Percentiles rank a stretch among this genome's conserved stretches.
These are phyloP conservation scores for Leptinotarsa peninsularis DNA, from an alignment of 2,888 invertebrate genomes.

Conservation along the genomic window DNA sequence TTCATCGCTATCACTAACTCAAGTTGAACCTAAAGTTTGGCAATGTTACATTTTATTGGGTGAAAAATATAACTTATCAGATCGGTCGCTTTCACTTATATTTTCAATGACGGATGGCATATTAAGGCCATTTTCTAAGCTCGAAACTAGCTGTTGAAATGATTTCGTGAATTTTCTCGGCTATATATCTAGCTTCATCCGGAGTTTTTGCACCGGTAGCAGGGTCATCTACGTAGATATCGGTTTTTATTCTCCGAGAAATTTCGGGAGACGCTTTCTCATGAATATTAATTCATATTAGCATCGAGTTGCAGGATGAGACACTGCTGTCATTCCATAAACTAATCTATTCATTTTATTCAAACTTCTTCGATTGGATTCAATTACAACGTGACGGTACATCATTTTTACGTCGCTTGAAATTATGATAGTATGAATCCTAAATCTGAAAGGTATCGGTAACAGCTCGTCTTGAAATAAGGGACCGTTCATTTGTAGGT, in stretches of 20 bases:
- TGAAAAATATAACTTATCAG: conserved; percentile 23
- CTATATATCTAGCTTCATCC: conserved; percentile 35
- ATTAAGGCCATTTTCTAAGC: background rate
- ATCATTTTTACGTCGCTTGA: conserved; percentile 60
- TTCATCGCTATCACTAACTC: background rate
- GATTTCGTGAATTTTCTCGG: background rate
- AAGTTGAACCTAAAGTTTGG: background rate
- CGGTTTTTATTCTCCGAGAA: conserved; percentile 32
- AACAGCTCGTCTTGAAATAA: background rate
- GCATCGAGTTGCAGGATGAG: conserved; percentile 47
- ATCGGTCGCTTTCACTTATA: background rate
- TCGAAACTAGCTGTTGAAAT: background rate
- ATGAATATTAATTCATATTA: conserved; percentile 42
- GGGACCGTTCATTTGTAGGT: background rate
- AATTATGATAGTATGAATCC: conserved; percentile 45
- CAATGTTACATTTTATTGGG: background rate
- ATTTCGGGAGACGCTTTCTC: conserved; percentile 38
- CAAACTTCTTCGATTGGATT: conserved; percentile 44
- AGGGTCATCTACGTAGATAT: conserved; percentile 55
- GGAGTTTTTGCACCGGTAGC: conserved; percentile 44
- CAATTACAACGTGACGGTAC: conserved; percentile 55
- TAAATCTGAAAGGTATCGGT: background rate
- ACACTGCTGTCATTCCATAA: conserved; percentile 54
- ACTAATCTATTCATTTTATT: conserved; percentile 53
- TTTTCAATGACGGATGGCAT: background rate